Conservation (phyloP, 2,797 vertebrate genomes). For the Spheniscus humboldti region DNA sequence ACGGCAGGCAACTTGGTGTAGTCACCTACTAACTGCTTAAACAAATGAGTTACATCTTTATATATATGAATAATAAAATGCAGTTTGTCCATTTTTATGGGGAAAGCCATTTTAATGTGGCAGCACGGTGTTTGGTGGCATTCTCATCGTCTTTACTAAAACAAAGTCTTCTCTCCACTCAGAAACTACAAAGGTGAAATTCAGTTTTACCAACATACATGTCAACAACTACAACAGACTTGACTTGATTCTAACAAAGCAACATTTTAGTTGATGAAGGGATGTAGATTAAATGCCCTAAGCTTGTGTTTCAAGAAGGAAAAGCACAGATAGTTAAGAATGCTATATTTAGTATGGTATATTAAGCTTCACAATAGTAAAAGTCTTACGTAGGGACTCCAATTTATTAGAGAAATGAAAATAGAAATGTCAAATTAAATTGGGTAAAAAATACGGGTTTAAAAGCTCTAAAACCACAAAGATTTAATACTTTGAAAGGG, state of each 20-base stretch:
- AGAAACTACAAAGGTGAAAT: neutral
- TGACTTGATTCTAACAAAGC: constrained; percentile 1
- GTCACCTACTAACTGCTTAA: neutral
- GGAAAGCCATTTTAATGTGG: neutral
- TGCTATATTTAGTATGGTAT: neutral
- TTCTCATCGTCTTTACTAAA: neutral
- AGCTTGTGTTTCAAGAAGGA: neutral
- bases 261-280: neutral
- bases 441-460: neutral
- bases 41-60: neutral
- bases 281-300: neutral
- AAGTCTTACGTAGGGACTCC: neutral
- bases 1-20: neutral
- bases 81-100: neutral
- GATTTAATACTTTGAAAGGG: neutral
- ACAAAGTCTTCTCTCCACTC: neutral
- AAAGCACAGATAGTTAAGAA: neutral
- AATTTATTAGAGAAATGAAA: neutral
- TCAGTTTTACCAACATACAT: neutral
- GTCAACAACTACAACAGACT: neutral
- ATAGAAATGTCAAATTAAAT: neutral
- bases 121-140: neutral
- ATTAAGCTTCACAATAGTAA: neutral
- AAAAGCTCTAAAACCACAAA: neutral
- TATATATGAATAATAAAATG: neutral